These are phyloP conservation scores for Spilosoma lubricipeda DNA, from an alignment of 2,888 invertebrate genomes.

Conservation along the genomic window DNA sequence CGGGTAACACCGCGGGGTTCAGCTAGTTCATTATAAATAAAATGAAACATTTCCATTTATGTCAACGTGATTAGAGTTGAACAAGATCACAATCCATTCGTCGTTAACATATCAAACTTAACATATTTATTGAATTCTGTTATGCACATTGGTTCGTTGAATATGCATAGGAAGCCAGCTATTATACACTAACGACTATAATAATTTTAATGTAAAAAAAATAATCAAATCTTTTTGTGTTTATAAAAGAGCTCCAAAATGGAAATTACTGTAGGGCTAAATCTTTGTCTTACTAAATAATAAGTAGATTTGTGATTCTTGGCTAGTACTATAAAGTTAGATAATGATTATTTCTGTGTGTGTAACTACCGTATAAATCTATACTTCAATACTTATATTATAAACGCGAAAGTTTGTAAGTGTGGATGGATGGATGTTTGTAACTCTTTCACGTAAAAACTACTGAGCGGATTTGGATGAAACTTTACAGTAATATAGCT, in stretches of 20 bases:
- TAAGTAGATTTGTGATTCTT: not conserved
- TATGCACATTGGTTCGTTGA: slow-evolving; percentile 23
- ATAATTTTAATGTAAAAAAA: too few species aligned
- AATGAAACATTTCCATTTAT: not conserved
- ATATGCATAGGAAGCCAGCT: too few species aligned
- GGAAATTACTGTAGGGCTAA: too few species aligned
- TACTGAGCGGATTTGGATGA: too few species aligned
- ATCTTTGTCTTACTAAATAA: not conserved
- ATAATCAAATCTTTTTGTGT: too few species aligned
- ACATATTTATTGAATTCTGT: slow-evolving; percentile 39
- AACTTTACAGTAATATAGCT: too few species aligned
- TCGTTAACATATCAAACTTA: slow-evolving; percentile 16
- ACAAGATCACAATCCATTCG: not conserved
- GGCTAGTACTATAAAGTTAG: not conserved
- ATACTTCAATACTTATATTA: too few species aligned
- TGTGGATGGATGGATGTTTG: too few species aligned
- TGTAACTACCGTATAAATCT: not conserved
- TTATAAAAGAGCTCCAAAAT: not conserved
- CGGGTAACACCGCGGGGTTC: too few species aligned
- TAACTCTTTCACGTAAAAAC: too few species aligned
- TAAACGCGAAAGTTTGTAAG: too few species aligned
- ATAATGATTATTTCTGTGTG: not conserved
- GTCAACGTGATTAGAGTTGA: not conserved
- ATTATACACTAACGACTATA: not conserved
- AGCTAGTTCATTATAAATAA: not conserved